Evolutionary conservation across 2,888 invertebrate genomes (phyloP), one percentile per base, ranked within the genome.

Genomic region (Scelioninae gen. 1): DNA sequence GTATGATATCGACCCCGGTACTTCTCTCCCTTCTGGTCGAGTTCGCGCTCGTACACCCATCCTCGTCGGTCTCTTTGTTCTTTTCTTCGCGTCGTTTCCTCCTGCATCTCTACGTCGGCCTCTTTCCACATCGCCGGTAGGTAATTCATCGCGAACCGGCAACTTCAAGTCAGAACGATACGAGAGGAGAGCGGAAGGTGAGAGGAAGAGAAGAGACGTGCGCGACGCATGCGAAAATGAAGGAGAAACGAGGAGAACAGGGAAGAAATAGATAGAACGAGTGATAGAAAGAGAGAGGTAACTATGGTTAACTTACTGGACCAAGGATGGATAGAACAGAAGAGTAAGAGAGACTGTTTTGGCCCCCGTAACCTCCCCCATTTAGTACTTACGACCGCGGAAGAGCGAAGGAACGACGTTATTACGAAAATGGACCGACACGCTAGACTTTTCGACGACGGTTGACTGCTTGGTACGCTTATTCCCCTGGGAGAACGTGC

Each of bases 371-470:
- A 38, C 15, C 47, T 53, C 34, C 40, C 15, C 31, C 13, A 47
- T 62, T 55, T 43, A 34, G 62, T 66, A 62, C 74, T 79, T 72
- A 71, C 56, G 56, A 71, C 71, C 65, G 60, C 56, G 63, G 80
- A 75, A 75, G 63, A 74, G 58, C 60, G 72, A 60, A 72, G 66
- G 47, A 80, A 63, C 76, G 72, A 66, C 71, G 76, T 82, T 82
- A 82, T 82, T 77, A 82, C 76, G 82, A 77, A 82, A 82, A 82
- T 80, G 74, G 80, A 80, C 80, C 63, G 62, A 56, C 62, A 62
- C 66, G 79, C 79, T 66, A 71, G 80, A 80, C 80, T 74, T 74
- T 80, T 80, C 71, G 72, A 74, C 68, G 62, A 56, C 71, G 56
- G 45, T 72, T 45, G 62, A 53, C 53, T 55, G 56, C 45, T 63